A percentile compares a stretch with the other conserved stretches of the same genome.
Evolutionary conservation across 2,888 invertebrate species (phyloP).

Genomic region (Eupithecia abbreviata): DNA sequence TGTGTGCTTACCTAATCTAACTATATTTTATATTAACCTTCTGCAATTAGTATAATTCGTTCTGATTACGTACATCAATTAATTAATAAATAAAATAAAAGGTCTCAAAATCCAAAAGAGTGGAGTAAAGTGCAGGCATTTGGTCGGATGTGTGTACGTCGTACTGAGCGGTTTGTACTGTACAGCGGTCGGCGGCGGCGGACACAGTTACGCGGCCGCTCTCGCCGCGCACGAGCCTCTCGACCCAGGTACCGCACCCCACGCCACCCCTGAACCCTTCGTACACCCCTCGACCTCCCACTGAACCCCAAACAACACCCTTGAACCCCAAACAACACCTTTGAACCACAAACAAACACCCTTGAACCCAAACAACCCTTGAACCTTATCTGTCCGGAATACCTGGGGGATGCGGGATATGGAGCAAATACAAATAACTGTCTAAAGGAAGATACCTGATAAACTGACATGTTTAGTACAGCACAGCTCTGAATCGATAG

Average conservation of each 20-base stretch:
- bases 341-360: conserved; percentile 5
- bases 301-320: neutral
- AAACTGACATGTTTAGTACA: neutral
- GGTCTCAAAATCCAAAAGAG: neutral
- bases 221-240: conserved; percentile 92
- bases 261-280: conserved; percentile 26
- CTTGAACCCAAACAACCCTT: neutral
- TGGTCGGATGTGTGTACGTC: conserved; percentile 28
- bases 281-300: conserved; percentile 25
- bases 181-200: conserved; percentile 61
- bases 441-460: neutral
- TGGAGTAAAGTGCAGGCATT: neutral
- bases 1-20: too few species aligned
- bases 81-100: too few species aligned
- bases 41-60: too few species aligned
- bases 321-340: conserved; percentile 10
- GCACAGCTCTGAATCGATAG: neutral
- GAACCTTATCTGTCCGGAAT: neutral
- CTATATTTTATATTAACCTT: too few species aligned
- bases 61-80: too few species aligned
- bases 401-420: neutral
- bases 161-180: conserved; percentile 48
- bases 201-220: conserved; percentile 93
- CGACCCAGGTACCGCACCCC: conserved; percentile 91
- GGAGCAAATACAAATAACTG: neutral